Percentiles rank a stretch among this genome's conserved stretches.
These are phyloP conservation scores for Ridgeia piscesae DNA, from an alignment of 1,140 invertebrate species.

Conservation along the genomic window DNA sequence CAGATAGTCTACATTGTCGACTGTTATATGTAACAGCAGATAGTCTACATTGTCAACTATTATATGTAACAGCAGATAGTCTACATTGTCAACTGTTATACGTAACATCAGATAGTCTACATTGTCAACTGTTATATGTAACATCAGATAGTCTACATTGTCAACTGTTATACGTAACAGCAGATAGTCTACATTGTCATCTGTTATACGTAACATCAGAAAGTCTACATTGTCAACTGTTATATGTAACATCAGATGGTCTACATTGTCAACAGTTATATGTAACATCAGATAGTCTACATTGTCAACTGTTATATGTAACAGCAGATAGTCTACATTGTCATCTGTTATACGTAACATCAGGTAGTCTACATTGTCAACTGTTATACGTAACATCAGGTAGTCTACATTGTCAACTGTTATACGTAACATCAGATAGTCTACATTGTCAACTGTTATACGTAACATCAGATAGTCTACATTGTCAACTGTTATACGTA, in stretches of 20 bases:
- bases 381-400: too few relatives aligned
- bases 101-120: too few relatives aligned
- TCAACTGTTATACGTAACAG: too few relatives aligned
- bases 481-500: constrained; percentile 58
- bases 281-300: neutral
- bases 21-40: too few relatives aligned
- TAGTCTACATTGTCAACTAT: constrained; percentile 64
- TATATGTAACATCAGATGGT: too few relatives aligned
- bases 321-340: too few relatives aligned
- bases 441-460: neutral
- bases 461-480: too few relatives aligned
- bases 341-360: constrained; percentile 56
- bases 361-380: neutral
- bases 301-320: neutral
- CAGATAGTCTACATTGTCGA: neutral
- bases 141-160: neutral
- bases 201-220: constrained; percentile 38
- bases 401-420: constrained; percentile 64
- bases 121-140: constrained; percentile 58
- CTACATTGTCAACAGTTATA: constrained; percentile 61
- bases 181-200: too few relatives aligned
- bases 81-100: neutral
- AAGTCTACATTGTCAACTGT: neutral
- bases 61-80: neutral
- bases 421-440: neutral